Evolutionary conservation across 2,888 invertebrate genomes (phyloP).

Genomic region (Chloroclysta siterata): DNA sequence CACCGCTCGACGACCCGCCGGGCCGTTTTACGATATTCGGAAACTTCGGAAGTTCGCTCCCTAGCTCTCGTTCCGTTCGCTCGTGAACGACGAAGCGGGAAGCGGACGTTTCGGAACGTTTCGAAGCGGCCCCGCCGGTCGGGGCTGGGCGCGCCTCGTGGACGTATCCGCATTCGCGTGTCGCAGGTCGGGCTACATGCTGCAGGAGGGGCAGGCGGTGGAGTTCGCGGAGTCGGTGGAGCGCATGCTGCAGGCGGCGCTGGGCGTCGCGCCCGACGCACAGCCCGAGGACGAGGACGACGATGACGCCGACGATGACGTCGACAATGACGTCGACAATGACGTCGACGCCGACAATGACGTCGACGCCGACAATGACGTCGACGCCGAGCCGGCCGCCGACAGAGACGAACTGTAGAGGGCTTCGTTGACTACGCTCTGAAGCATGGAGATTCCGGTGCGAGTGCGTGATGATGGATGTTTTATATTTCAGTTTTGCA

Average conservation of each 20-base stretch:
- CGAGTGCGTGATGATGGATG: constrained; percentile 24
- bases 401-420: constrained; percentile 68
- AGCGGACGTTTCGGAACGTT: constrained; percentile 95
- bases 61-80: too few relatives aligned
- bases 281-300: constrained; percentile 45
- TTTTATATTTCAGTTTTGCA: constrained; percentile 9
- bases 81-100: constrained; percentile 93
- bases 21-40: too few relatives aligned
- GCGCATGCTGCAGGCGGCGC: constrained; percentile 91
- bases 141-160: too few relatives aligned
- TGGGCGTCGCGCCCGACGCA: constrained; percentile 88
- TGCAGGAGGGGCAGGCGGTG: constrained; percentile 85
- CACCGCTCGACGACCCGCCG: not conserved
- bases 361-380: constrained; percentile 38
- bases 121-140: not conserved
- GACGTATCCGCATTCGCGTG: too few relatives aligned
- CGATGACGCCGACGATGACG: constrained; percentile 49
- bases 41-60: too few relatives aligned
- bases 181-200: constrained; percentile 93
- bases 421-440: too few relatives aligned
- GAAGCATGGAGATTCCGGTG: not conserved
- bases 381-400: constrained; percentile 41
- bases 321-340: not conserved
- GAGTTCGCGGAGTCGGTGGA: constrained; percentile 97
- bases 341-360: constrained; percentile 38